Evolutionary conservation across 2,888 invertebrate species (phyloP).

Genomic region (Uloborus plumipes): DNA sequence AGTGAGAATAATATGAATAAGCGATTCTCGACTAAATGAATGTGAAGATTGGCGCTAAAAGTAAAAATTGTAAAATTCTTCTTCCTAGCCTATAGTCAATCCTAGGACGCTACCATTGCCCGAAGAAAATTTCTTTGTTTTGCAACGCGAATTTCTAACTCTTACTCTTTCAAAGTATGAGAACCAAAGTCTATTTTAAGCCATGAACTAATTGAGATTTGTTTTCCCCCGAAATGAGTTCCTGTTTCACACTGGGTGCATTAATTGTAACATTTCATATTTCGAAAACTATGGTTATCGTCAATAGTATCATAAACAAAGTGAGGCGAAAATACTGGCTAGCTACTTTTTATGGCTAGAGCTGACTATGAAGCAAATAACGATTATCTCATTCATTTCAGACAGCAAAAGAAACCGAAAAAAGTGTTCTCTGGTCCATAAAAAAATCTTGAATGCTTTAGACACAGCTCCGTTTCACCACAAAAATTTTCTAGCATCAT

Average conservation of each 20-base stretch:
- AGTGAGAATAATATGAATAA: slow-evolving; percentile 58
- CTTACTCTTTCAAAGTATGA: slow-evolving; percentile 41
- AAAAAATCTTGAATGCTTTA: slow-evolving; percentile 13
- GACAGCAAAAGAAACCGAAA: slow-evolving; percentile 50
- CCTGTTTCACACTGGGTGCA: too few species aligned
- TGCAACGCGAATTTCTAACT: slow-evolving; percentile 43
- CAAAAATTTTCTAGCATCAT: not conserved
- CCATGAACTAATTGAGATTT: slow-evolving; percentile 41
- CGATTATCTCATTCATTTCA: slow-evolving; percentile 36
- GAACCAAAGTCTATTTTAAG: slow-evolving; percentile 35
- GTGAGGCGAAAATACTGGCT: slow-evolving; percentile 47
- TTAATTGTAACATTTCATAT: too few species aligned
- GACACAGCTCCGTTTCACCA: slow-evolving; percentile 2
- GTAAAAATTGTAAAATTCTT: slow-evolving; percentile 62
- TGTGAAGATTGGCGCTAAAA: slow-evolving; percentile 64
- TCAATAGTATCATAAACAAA: slow-evolving; percentile 27
- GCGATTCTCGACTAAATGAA: slow-evolving; percentile 56
- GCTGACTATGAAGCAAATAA: slow-evolving; percentile 62
- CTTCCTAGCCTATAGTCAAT: slow-evolving; percentile 50
- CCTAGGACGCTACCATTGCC: slow-evolving; percentile 59
- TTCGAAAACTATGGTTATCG: slow-evolving; percentile 48
- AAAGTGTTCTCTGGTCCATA: slow-evolving; percentile 33
- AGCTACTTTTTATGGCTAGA: slow-evolving; percentile 58
- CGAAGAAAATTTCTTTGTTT: slow-evolving; percentile 13
- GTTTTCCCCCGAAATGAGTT: not conserved